These are phyloP conservation scores for Nesoenas mayeri DNA, from an alignment of 2,113 vertebrate species.

Conservation along the genomic window DNA sequence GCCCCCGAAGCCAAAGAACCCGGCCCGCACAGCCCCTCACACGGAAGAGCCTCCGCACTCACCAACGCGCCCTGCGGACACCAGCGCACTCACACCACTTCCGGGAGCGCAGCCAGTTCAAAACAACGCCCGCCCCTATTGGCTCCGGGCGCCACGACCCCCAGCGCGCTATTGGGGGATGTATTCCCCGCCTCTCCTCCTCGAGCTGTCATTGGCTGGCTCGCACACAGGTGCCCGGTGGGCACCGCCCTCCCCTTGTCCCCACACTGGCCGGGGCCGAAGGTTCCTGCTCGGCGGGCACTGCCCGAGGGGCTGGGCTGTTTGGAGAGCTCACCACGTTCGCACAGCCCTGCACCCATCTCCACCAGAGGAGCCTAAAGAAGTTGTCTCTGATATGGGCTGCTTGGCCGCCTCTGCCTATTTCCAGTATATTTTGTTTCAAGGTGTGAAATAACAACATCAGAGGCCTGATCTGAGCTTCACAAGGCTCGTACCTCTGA, in stretches of 20 bases:
- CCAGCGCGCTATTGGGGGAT: neutral
- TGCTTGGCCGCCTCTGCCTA: fast-evolving
- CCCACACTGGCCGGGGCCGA: too few relatives aligned
- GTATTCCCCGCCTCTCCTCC: neutral
- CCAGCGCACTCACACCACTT: neutral
- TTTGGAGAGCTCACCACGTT: too few relatives aligned
- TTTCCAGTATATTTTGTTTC: neutral
- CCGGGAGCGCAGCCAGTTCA: neutral
- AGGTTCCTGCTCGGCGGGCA: too few relatives aligned
- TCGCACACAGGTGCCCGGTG: neutral
- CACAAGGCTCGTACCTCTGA: fast-evolving
- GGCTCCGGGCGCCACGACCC: neutral
- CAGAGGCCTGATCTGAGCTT: neutral
- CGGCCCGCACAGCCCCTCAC: neutral
- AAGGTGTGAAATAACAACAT: neutral
- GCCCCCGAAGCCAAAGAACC: too few relatives aligned
- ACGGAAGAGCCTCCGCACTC: neutral
- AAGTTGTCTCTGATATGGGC: fast-evolving
- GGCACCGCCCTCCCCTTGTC: fast-evolving
- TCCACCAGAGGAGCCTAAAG: fast-evolving
- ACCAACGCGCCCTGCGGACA: fast-evolving
- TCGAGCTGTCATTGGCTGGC: neutral
- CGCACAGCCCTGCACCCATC: fast-evolving
- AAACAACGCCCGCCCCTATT: neutral
- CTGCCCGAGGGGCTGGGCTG: too few relatives aligned